Conservation (phyloP, 2,113 vertebrate genomes). For the Brachypodius melanocephalos region DNA sequence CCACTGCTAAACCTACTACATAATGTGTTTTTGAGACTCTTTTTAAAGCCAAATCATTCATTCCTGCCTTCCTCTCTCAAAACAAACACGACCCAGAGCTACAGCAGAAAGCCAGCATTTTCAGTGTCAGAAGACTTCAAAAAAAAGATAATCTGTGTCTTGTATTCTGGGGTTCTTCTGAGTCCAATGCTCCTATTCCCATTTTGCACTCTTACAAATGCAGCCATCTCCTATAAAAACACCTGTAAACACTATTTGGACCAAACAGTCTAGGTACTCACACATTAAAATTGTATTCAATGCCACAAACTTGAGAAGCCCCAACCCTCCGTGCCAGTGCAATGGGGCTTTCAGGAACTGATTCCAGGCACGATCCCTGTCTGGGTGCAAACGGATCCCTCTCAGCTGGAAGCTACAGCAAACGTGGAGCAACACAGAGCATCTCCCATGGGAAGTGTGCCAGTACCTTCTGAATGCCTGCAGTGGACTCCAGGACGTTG, state of each 20-base stretch:
- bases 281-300: neutral
- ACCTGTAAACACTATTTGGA: neutral
- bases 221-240: neutral
- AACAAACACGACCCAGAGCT: neutral
- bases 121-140: neutral
- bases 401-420: neutral
- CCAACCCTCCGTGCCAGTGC: neutral
- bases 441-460: neutral
- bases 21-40: neutral
- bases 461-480: slow-evolving; percentile 93
- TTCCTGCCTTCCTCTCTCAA: neutral
- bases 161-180: neutral
- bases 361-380: neutral
- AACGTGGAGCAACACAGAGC: neutral
- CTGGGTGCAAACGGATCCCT: neutral
- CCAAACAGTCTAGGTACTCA: neutral
- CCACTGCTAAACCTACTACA: neutral
- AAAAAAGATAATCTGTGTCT: neutral
- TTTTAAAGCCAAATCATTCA: neutral
- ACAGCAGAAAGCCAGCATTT: neutral
- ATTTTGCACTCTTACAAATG: neutral
- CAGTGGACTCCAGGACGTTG: slow-evolving; percentile 91
- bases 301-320: neutral
- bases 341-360: neutral
- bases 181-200: neutral